A percentile compares a stretch with the other conserved stretches of the same genome.
phyloP scores from a whole-genome alignment of 1,140 invertebrate genomes.

The Amyelois transitella region DNA sequence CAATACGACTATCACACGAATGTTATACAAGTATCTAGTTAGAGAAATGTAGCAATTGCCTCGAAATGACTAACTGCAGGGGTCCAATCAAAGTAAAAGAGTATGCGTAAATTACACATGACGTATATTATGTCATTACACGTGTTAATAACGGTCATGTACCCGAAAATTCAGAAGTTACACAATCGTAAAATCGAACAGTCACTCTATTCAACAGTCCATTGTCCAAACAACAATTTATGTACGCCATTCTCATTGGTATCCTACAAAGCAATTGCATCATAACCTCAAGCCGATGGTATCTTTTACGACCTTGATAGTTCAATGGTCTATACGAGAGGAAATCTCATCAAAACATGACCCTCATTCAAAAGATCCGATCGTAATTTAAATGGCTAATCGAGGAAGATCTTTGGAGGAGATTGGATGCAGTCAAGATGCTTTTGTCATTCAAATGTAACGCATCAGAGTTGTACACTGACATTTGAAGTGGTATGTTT shows the following conservation, averaged over 20 bases:
- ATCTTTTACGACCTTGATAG: conserved; percentile 2
- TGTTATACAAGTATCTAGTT: neutral
- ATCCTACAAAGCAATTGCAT: conserved; percentile 1
- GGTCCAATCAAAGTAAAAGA: neutral
- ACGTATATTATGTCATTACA: conserved; percentile 7
- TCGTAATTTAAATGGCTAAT: neutral
- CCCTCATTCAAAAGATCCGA: conserved; percentile 1
- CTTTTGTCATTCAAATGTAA: neutral
- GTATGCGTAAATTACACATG: neutral
- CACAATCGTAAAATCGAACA: conserved; percentile 6
- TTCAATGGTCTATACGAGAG: neutral
- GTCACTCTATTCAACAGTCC: neutral
- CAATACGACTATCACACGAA: neutral
- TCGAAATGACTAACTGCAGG: neutral
- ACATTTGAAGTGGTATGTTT: no score
- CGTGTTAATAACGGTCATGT: neutral
- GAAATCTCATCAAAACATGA: conserved; percentile 4
- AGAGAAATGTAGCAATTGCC: neutral
- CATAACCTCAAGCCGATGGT: neutral
- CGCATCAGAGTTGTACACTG: no score
- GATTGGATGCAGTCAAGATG: neutral
- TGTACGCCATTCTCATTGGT: neutral
- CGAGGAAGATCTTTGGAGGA: neutral
- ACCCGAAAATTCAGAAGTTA: neutral
- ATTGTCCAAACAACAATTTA: conserved; percentile 10